A percentile compares a stretch with the other conserved stretches of the same genome.
Evolutionary conservation across 2,888 invertebrate species (phyloP).

Genomic region (Netelia melanura): DNA sequence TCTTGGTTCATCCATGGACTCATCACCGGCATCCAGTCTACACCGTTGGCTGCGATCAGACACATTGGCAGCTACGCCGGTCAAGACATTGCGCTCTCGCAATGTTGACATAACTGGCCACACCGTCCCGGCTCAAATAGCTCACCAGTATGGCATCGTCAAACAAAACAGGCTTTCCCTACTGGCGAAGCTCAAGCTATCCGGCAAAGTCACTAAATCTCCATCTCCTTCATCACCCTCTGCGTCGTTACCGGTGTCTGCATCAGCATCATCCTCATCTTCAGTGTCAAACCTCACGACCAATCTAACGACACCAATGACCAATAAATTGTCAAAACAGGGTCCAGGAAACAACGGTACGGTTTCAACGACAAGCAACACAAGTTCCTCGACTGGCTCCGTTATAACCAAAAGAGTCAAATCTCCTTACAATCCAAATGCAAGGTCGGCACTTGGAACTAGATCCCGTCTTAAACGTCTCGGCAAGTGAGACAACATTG

Average conservation of each 20-base stretch:
- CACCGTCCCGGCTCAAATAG: constrained; percentile 80
- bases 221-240: constrained; percentile 45
- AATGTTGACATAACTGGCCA: constrained; percentile 83
- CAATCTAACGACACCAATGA: constrained; percentile 39
- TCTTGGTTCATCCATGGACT: constrained; percentile 53
- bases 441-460: constrained; percentile 79
- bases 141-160: constrained; percentile 80
- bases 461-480: constrained; percentile 83
- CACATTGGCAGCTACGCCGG: constrained; percentile 83
- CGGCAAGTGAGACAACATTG: constrained; percentile 75
- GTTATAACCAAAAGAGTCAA: constrained; percentile 78
- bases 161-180: constrained; percentile 79
- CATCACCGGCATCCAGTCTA: constrained; percentile 71
- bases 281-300: constrained; percentile 16
- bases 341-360: constrained; percentile 34
- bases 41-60: constrained; percentile 84
- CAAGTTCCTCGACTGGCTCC: constrained; percentile 27
- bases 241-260: constrained; percentile 36
- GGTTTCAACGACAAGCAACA: constrained; percentile 17
- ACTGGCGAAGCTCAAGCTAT: constrained; percentile 77
- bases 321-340: constrained; percentile 67
- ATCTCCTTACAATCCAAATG: constrained; percentile 80
- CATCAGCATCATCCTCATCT: constrained; percentile 60
- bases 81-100: constrained; percentile 83
- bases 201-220: constrained; percentile 51